Evolutionary conservation across 2,888 invertebrate genomes (phyloP), one percentile per base, ranked within the genome.

Genomic region (Periphyllus acericola): DNA sequence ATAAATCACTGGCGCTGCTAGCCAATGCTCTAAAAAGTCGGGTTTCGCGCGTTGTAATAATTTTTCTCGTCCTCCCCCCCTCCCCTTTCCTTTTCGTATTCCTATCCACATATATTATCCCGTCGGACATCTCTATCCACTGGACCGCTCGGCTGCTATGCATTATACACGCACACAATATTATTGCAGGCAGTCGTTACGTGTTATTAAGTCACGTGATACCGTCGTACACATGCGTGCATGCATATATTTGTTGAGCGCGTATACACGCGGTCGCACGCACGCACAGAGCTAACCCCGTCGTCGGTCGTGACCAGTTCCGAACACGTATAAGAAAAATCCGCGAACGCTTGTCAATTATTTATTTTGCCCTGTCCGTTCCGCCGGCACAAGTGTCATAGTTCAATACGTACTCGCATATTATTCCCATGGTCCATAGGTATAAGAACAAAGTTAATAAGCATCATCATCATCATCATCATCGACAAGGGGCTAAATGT

Each of bases 291-390:
- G 9, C 29, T 68, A 36, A 9, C 68, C n/a, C 55, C 55, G 83
- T 83, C 40, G 60, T 66, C 85, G 25, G 32, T 87, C 87, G 87
- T 87, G 87, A 87, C 87, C 74, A 60, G 87, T 87, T 81, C 19
- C 46, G 46, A 72, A 74, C 87, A 25, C 72, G 75, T 66, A 52
- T 14, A 46, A 60, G 80, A 21, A 86, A 87, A 81, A 72, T 80
- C 87, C 79, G 60, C 87, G 32, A 87, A 74, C 66, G 81, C 81
- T 81, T 75, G 87, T 87, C 87, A 87, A 87, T 87, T 87, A 87
- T 87, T 81, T 66, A 81, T 74, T 74, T 75, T 81, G 32, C 72
- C 66, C n/a, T 34, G 40, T 78, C 78, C 68, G 78, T 84, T 40
- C 40, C 34, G 36, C 78, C 11, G 29, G 8, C 71, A 21, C 32